Conservation (phyloP, 2,797 vertebrate species). For the Manis pentadactyla region DNA sequence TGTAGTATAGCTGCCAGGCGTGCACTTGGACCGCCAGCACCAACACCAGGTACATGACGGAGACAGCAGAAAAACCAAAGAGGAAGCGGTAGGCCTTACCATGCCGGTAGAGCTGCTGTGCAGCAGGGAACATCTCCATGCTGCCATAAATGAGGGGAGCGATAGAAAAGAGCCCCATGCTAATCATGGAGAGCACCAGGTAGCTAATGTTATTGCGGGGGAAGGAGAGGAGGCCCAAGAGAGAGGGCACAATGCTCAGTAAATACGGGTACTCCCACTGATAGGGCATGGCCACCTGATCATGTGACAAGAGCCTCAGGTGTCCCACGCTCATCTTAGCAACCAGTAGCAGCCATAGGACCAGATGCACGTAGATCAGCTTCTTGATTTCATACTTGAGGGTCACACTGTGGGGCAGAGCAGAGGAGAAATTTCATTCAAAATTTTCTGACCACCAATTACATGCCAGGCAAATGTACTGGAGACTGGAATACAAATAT, state of each 20-base stretch:
- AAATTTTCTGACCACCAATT: conserved; percentile 37
- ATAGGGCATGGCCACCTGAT: conserved; percentile 94
- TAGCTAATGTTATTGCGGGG: conserved; percentile 99
- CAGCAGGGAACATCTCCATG: conserved; percentile 99
- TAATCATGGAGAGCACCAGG: conserved; percentile 98
- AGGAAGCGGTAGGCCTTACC: conserved; percentile 98
- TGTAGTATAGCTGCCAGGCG: conserved; percentile 98
- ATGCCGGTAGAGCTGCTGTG: conserved; percentile 96
- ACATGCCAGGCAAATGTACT: background rate
- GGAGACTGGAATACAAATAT: background rate
- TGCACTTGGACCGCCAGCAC: conserved; percentile 95
- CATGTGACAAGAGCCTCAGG: conserved; percentile 93
- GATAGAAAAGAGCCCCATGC: conserved; percentile 94
- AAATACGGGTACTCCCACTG: conserved; percentile 98
- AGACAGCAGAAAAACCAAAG: conserved; percentile 95
- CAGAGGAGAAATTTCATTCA: conserved; percentile 73
- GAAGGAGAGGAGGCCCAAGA: conserved; percentile 93
- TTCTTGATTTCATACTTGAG: conserved; percentile 95
- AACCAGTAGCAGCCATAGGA: conserved; percentile 93
- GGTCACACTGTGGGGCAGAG: conserved; percentile 85
- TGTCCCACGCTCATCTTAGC: conserved; percentile 94
- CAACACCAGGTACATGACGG: conserved; percentile 95
- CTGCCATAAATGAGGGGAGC: conserved; percentile 95
- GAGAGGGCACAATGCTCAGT: conserved; percentile 93
- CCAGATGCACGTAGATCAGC: conserved; percentile 94